These are phyloP conservation scores for Gulo gulo DNA, from an alignment of 2,113 vertebrate species.

Conservation along the genomic window DNA sequence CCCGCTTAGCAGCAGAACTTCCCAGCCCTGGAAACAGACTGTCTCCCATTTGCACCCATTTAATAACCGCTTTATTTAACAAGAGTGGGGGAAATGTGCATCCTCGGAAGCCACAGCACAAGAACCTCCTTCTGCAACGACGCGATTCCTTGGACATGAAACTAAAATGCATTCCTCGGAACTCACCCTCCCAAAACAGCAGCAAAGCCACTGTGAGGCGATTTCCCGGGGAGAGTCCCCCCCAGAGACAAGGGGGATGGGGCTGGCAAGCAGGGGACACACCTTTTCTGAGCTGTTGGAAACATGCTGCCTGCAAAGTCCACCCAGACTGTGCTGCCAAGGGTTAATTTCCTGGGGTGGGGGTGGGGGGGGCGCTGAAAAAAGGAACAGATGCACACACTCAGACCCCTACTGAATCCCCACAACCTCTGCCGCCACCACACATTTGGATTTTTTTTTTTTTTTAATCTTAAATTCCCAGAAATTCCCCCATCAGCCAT, in stretches of 20 bases:
- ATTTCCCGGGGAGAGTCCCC: background rate
- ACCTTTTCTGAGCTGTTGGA: slow-evolving; percentile 51
- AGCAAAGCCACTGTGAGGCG: background rate
- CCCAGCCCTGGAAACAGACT: slow-evolving; percentile 61
- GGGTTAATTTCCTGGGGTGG: slow-evolving; percentile 56
- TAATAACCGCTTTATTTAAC: slow-evolving; percentile 72
- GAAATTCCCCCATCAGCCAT: slow-evolving; percentile 38
- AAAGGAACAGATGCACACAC: background rate
- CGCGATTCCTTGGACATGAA: slow-evolving; percentile 46
- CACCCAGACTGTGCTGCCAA: background rate
- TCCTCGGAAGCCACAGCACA: background rate
- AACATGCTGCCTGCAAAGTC: slow-evolving; percentile 52
- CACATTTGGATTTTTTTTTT: slow-evolving; percentile 8
- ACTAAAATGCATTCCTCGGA: slow-evolving; percentile 66
- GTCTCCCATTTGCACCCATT: slow-evolving; percentile 68
- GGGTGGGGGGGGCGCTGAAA: background rate
- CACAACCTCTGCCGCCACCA: background rate
- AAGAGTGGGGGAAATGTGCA: slow-evolving; percentile 63
- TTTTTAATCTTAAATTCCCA: slow-evolving; percentile 64
- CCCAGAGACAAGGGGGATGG: background rate
- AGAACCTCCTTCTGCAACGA: slow-evolving; percentile 48
- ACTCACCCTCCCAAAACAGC: slow-evolving; percentile 52
- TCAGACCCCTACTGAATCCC: background rate
- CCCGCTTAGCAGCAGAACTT: slow-evolving; percentile 79
- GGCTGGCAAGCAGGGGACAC: slow-evolving; percentile 21